These are phyloP conservation scores for Denticeps clupeoides DNA, from an alignment of 2,797 vertebrate genomes.

Conservation along the genomic window DNA sequence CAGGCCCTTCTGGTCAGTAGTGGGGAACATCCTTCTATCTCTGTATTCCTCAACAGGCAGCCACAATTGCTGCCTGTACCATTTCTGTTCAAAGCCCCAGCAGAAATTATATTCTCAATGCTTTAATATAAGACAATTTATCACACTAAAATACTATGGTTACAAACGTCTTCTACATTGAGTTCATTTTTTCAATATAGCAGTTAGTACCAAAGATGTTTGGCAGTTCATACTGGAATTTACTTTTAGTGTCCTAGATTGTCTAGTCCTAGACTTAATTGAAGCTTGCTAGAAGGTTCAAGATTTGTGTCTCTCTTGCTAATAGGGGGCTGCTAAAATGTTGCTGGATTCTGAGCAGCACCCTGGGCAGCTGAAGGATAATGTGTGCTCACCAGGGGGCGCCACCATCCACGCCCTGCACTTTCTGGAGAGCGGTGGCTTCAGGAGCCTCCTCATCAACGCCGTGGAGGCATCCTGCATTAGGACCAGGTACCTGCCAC, in stretches of 20 bases:
- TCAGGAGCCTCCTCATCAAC: constrained; percentile 77
- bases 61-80: neutral
- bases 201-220: too few species aligned
- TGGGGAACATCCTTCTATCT: too few species aligned
- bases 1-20: constrained; percentile 84
- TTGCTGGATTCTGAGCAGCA: constrained; percentile 75
- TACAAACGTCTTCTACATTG: too few species aligned
- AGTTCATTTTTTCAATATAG: too few species aligned
- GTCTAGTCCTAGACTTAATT: too few species aligned
- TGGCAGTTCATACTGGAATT: too few species aligned
- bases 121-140: too few species aligned
- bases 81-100: neutral
- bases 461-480: constrained; percentile 80
- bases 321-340: constrained; percentile 78
- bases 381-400: constrained; percentile 74
- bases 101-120: neutral
- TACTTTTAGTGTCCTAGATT: too few species aligned
- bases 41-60: too few species aligned
- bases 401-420: constrained; percentile 80
- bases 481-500: constrained; percentile 57
- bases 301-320: neutral
- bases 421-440: constrained; percentile 75
- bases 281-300: too few species aligned
- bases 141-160: too few species aligned
- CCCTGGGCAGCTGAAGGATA: constrained; percentile 75